Evolutionary conservation across 2,888 invertebrate genomes (phyloP), one percentile per base, ranked within the genome.

Genomic region (Miltochrista miniata): DNA sequence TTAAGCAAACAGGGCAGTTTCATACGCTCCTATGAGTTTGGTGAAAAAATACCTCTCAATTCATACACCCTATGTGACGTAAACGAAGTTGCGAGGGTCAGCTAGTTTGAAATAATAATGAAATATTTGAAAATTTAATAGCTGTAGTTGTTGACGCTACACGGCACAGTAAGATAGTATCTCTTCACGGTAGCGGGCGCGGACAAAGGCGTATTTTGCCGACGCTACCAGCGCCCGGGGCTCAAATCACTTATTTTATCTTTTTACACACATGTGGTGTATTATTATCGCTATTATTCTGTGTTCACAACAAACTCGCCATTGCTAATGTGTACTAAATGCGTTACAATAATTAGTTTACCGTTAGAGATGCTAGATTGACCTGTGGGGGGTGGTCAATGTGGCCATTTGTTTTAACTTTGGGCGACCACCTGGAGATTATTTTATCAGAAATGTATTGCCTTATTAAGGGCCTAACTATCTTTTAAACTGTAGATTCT

Each of bases 101-200:
- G n/a, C n/a, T n/a, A n/a, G n/a, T n/a, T n/a, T n/a, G n/a, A n/a
- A n/a, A n/a, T n/a, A n/a, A n/a, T n/a, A n/a, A n/a, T n/a, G n/a
- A 10, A 3, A 33, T 10, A 12, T 35, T 41, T 30, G 14, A 31
- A 41, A 31, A 43, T 35, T 54, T 46, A 35, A 12, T 12, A 34
- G 7, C 0, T 56, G 54, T 45, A n/a, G 62, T 45, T 74, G 70
- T 71, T 45, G 67, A 40, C 74, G 12, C 54, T 67, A 11, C 10
- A 38, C 38, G 11, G 1, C 7, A 35, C 35, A 12, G 13, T 13
- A 7, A 45, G 83, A 81, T 82, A 77, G 45, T 9, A 87, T 86
- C 86, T 74, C 77, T 81, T 81, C 83, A 87, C 82, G 87, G 83
- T 83, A 55, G 59, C 79, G 82, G 66, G 33, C 61, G 45, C 61